Conservation (phyloP, 2,888 invertebrate species). For the Phortica magna region DNA sequence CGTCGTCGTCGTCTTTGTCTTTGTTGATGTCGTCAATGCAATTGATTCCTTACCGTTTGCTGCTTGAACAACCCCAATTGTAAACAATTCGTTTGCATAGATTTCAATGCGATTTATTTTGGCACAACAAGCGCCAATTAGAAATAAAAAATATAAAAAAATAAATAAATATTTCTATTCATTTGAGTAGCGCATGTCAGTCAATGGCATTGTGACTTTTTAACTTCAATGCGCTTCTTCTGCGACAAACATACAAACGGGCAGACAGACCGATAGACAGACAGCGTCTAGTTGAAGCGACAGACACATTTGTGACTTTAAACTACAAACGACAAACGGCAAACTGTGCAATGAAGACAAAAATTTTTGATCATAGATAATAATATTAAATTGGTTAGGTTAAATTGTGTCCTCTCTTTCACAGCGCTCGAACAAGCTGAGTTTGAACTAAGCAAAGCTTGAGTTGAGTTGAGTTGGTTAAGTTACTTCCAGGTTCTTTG, state of each 20-base stretch:
- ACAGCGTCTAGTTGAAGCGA: conserved; percentile 35
- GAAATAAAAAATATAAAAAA: conserved; percentile 45
- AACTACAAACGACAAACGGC: not conserved
- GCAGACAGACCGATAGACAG: conserved; percentile 5
- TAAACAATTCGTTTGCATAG: conserved; percentile 65
- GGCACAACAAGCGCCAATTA: conserved; percentile 67
- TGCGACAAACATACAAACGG: not conserved
- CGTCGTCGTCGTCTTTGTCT: too few relatives aligned
- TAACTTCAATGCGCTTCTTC: not conserved
- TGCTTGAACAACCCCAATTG: conserved; percentile 37
- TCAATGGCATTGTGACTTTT: not conserved
- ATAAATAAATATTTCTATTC: conserved; percentile 51
- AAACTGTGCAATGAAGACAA: conserved; percentile 38
- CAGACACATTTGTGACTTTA: conserved; percentile 17
- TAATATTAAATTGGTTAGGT: conserved; percentile 67
- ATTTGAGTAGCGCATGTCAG: conserved; percentile 50
- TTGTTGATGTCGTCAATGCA: too few relatives aligned
- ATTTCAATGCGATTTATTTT: conserved; percentile 49
- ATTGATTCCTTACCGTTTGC: too few relatives aligned
- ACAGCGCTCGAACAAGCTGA: conserved; percentile 5
- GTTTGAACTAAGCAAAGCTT: not conserved
- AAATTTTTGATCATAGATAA: conserved; percentile 66
- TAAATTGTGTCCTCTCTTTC: conserved; percentile 57
- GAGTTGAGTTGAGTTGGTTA: not conserved
- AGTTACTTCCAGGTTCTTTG: conserved; percentile 22